These are phyloP conservation scores for Panthera leo DNA, from an alignment of 2,113 vertebrate genomes.

Conservation along the genomic window DNA sequence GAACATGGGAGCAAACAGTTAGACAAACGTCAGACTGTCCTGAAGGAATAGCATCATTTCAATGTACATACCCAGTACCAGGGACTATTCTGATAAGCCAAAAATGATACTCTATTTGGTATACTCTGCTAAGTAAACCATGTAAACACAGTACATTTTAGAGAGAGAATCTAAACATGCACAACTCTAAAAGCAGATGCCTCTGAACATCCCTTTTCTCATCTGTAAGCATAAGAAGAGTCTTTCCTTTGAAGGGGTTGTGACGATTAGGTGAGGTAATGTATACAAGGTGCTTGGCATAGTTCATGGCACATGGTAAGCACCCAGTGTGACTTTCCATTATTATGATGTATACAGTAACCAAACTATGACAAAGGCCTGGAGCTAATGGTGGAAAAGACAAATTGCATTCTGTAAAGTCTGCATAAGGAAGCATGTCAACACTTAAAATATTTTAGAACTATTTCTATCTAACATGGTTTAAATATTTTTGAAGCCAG, in stretches of 20 bases:
- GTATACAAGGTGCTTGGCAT: neutral
- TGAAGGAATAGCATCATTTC: neutral
- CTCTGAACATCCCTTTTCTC: neutral
- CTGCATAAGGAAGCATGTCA: neutral
- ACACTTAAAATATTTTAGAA: slow-evolving; percentile 12
- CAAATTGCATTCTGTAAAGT: neutral
- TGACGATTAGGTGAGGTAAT: neutral
- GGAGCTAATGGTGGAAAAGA: neutral
- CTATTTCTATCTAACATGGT: neutral
- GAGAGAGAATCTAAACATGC: neutral
- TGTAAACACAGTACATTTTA: neutral
- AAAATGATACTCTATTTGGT: neutral
- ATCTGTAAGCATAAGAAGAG: neutral
- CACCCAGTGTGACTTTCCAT: neutral
- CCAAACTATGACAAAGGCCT: neutral
- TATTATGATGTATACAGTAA: neutral
- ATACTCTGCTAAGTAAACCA: neutral
- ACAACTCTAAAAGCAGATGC: neutral
- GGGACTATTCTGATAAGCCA: neutral
- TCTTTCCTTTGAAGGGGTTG: neutral
- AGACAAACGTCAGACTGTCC: neutral
- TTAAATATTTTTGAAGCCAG: slow-evolving; percentile 47
- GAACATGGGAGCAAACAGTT: neutral
- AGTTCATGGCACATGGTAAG: neutral
- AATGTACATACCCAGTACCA: neutral